Evolutionary conservation across 2,888 invertebrate species (phyloP).

Genomic region (Anodontia alba): DNA sequence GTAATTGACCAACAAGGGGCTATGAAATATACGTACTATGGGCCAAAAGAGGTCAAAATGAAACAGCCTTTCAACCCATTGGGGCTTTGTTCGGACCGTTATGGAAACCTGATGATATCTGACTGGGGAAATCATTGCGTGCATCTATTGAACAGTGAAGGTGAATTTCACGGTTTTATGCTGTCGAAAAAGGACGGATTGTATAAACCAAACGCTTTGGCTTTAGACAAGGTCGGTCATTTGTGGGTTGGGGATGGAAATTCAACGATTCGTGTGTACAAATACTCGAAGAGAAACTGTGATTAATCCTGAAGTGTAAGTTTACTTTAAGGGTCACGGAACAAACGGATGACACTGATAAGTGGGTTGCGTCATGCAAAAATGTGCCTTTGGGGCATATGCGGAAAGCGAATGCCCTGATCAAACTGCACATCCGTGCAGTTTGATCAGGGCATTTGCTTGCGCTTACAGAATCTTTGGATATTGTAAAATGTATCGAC

Average conservation of each 20-base stretch:
- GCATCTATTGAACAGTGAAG: constrained; percentile 62
- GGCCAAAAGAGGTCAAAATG: constrained; percentile 56
- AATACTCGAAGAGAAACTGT: constrained; percentile 57
- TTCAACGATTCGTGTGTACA: constrained; percentile 65
- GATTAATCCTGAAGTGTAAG: no score
- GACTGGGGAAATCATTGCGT: constrained; percentile 71
- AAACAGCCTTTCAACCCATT: constrained; percentile 68
- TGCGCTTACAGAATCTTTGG: no score
- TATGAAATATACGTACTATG: constrained; percentile 58
- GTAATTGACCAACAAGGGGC: constrained; percentile 60
- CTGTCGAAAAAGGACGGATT: constrained; percentile 67
- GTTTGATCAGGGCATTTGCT: no score
- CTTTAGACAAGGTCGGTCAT: constrained; percentile 63
- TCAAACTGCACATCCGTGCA: no score
- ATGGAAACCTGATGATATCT: constrained; percentile 59
- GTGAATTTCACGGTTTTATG: constrained; percentile 66
- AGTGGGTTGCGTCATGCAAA: no score
- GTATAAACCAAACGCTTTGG: constrained; percentile 67
- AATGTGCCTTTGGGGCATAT: no score
- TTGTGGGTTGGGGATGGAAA: constrained; percentile 70
- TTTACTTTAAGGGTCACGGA: no score
- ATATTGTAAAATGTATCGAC: no score
- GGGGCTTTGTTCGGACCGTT: constrained; percentile 63
- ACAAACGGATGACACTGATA: no score
- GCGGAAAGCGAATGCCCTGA: no score